Conservation (phyloP, 2,113 vertebrate species). For the Terrapene triunguis region DNA sequence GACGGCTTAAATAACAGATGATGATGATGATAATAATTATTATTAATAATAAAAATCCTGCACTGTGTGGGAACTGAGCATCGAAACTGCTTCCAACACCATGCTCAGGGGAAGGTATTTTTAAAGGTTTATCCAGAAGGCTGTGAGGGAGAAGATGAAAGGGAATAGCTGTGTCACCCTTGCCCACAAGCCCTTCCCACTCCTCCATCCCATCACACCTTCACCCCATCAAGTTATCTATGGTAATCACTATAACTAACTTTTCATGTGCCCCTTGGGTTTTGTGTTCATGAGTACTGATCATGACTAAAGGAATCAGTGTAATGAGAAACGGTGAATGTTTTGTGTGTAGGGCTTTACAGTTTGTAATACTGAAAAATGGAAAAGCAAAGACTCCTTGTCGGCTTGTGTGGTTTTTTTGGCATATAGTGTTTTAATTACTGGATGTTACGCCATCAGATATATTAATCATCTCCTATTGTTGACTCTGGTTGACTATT, state of each 20-base stretch:
- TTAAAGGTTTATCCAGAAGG: not conserved
- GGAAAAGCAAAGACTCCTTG: conserved; percentile 49
- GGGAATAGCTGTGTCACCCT: not conserved
- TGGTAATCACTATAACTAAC: not conserved
- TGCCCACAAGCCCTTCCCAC: not conserved
- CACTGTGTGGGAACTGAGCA: not conserved
- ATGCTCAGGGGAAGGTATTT: not conserved
- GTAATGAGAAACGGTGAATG: conserved; percentile 41
- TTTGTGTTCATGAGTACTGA: not conserved
- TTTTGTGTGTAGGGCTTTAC: conserved; percentile 55
- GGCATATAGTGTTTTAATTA: conserved; percentile 67
- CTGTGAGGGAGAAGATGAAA: not conserved
- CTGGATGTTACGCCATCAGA: conserved; percentile 40
- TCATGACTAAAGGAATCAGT: conserved; percentile 43
- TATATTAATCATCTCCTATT: conserved; percentile 63
- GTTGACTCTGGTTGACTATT: conserved; percentile 41
- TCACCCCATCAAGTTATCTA: not conserved
- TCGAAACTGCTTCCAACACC: not conserved
- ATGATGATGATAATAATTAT: not conserved
- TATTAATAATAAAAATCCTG: not conserved
- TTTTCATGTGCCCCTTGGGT: conserved; percentile 11
- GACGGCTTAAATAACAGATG: not conserved
- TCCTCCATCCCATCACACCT: not conserved
- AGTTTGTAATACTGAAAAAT: conserved; percentile 59
- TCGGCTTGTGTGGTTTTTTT: conserved; percentile 67